Percentiles rank a stretch among this genome's conserved stretches.
These are phyloP conservation scores for Vandiemenella viatica DNA, from an alignment of 2,888 invertebrate species.

Conservation along the genomic window DNA sequence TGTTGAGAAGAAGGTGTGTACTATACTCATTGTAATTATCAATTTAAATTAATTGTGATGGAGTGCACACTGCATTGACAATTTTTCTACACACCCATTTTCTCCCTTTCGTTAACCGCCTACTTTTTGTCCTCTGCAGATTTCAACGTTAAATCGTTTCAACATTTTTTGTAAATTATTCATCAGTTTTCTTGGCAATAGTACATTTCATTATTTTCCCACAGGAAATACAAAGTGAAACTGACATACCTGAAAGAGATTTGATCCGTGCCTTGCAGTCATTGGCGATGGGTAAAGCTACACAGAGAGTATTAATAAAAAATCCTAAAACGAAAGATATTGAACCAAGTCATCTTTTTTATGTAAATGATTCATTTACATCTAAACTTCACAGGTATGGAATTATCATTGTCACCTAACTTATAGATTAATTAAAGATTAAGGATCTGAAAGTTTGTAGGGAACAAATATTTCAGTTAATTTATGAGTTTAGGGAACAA, in stretches of 20 bases:
- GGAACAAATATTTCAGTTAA: not conserved
- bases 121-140: no score
- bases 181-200: no score
- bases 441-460: not conserved
- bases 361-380: conserved; percentile 93
- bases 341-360: conserved; percentile 80
- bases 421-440: not conserved
- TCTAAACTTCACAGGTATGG: conserved; percentile 82
- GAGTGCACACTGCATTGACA: no score
- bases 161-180: no score
- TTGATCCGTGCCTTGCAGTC: conserved; percentile 92
- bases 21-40: no score
- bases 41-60: no score
- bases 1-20: no score
- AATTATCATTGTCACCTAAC: no score
- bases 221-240: conserved; percentile 81
- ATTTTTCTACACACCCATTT: no score
- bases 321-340: conserved; percentile 95
- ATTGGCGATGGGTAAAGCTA: conserved; percentile 92
- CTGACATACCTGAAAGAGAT: conserved; percentile 96
- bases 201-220: conserved; percentile 28
- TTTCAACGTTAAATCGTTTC: no score
- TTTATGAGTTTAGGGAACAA: not conserved
- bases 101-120: no score
- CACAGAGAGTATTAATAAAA: conserved; percentile 86